Evolutionary conservation across 2,797 vertebrate genomes (phyloP), one percentile per base, ranked within the genome.

Genomic region (Myoxocephalus aenaeus): DNA sequence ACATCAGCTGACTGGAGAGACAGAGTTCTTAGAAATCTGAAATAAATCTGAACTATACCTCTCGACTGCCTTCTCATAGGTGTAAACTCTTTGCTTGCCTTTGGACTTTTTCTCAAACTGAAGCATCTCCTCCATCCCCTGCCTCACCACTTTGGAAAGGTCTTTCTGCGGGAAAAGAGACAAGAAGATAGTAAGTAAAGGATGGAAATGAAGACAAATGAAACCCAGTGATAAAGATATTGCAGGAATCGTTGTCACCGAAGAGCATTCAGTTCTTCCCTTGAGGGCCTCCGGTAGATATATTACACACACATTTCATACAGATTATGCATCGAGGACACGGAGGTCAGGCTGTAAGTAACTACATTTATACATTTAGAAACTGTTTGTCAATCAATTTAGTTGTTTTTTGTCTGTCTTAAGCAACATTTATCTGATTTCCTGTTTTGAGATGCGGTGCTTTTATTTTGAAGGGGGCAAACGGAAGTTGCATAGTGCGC

Each of bases 1-100:
- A 3, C 46, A 56, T 10, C 34, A 44, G 29, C 17, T n/a, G 38
- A 58, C 5, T 2, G 1, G 1, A 44, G 42, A 15, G 3, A 57
- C 12, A 69, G 18, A 25, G n/a, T 56, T 4, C 8, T 3, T 14
- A 34, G 4, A 20, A 29, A 9, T 62, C 34, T 11, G 10, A 34
- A 61, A 58, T 8, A 51, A 15, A 64, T n/a, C 10, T 53, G 53
- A 67, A 12, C 12, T 18, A 17, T 74, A 98, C 97, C 95, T 94
- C 86, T 95, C 90, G 61, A 95, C 83, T 0, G 96, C 95, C 66
- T 92, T 93, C 74, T 96, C 80, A 0, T 87, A 94, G 1, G 94
- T 95, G 81, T 93, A 79, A 38, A 94, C 91, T 50, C 77, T 92
- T 4, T 79, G 81, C 69, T 87, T 92, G 17, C 80, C 70, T 12